phyloP scores from a whole-genome alignment of 2,113 vertebrate species.

The Xenus cinereus region DNA sequence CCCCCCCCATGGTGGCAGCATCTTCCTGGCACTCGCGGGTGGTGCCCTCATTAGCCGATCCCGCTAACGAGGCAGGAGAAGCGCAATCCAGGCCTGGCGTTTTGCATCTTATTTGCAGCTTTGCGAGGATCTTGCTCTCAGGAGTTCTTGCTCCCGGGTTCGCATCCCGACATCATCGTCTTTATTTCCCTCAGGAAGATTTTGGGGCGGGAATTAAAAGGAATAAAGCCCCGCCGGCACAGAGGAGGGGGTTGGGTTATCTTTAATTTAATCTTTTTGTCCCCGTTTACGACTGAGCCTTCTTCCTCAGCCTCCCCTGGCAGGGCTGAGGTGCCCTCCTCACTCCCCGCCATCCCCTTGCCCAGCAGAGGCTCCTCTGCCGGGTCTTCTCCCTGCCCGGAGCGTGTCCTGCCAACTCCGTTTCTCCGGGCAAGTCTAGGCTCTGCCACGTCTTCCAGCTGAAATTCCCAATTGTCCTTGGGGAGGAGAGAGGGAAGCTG shows the following conservation, averaged over 20 bases:
- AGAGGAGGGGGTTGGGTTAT: neutral
- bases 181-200: neutral
- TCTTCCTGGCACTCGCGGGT: accelerated
- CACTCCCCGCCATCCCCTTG: neutral
- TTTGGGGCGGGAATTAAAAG: neutral
- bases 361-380: neutral
- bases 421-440: neutral
- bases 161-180: accelerated
- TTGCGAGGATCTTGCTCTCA: neutral
- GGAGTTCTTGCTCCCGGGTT: accelerated
- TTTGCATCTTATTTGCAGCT: neutral
- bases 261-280: neutral
- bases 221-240: neutral
- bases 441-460: accelerated
- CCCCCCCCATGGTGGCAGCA: neutral
- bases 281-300: neutral
- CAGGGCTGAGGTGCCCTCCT: neutral
- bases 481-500: neutral
- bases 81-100: neutral
- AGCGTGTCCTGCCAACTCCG: accelerated
- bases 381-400: neutral
- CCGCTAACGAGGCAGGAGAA: neutral
- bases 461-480: neutral
- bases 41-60: neutral
- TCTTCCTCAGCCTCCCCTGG: neutral